phyloP scores from a whole-genome alignment of 1,140 invertebrate species.

The Asobara japonica region DNA sequence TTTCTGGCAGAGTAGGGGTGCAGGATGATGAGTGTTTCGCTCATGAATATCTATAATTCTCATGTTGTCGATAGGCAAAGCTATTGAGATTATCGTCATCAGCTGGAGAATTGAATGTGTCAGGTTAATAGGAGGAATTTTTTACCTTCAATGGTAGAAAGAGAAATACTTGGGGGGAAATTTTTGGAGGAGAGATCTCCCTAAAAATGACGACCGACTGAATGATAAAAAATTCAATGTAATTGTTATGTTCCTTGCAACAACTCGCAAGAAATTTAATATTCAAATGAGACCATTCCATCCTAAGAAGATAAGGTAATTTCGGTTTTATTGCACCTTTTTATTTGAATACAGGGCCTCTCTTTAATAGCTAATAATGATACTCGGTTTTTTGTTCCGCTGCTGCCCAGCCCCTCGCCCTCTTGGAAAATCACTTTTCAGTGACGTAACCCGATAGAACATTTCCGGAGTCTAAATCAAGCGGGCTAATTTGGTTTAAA shows the following conservation, averaged over 20 bases:
- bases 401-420: background rate
- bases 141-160: too few species aligned
- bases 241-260: background rate
- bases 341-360: background rate
- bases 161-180: too few species aligned
- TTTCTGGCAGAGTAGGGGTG: too few species aligned
- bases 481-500: conserved; percentile 50
- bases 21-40: too few species aligned
- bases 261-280: background rate
- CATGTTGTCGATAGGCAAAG: too few species aligned
- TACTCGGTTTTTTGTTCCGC: background rate
- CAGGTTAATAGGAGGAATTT: too few species aligned
- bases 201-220: background rate
- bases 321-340: background rate
- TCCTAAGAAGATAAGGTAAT: background rate
- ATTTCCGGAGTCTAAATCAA: conserved; percentile 47
- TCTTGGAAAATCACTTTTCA: conserved; percentile 40
- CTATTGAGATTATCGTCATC: too few species aligned
- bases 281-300: conserved; percentile 1
- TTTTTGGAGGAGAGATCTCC: too few species aligned
- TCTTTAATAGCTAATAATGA: conserved; percentile 10
- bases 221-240: background rate
- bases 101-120: too few species aligned
- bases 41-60: too few species aligned
- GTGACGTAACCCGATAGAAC: conserved; percentile 41